Percentiles rank a stretch among this genome's conserved stretches.
phyloP scores from a whole-genome alignment of 2,888 invertebrate species.

The Caradrina clavipalpis region DNA sequence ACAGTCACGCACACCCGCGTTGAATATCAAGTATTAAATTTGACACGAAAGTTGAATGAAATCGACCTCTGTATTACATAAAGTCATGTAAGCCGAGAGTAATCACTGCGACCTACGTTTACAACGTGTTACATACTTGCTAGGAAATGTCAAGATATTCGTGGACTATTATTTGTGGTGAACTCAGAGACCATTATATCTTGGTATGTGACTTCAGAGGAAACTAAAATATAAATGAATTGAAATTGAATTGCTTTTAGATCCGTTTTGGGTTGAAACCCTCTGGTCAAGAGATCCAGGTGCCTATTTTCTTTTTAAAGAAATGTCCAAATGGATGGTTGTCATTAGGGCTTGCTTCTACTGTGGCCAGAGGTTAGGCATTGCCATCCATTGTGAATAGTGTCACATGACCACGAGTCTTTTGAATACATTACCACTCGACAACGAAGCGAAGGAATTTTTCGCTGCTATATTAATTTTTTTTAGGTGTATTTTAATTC shows the following conservation, averaged over 20 bases:
- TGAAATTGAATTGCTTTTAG: not conserved
- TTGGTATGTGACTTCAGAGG: not conserved
- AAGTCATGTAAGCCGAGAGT: constrained; percentile 31
- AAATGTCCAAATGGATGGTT: not conserved
- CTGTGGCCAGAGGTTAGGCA: not conserved
- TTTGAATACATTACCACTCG: too few species aligned
- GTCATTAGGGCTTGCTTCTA: not conserved
- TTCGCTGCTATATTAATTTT: too few species aligned
- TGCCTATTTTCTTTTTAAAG: not conserved
- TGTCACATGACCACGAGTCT: too few species aligned
- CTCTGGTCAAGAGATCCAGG: too few species aligned
- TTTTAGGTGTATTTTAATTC: too few species aligned
- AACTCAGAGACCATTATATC: constrained; percentile 11
- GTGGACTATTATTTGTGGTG: constrained; percentile 33
- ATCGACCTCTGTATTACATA: constrained; percentile 57
- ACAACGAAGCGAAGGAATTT: too few species aligned
- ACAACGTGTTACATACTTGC: constrained; percentile 39
- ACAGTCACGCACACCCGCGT: constrained; percentile 37
- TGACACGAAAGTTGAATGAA: constrained; percentile 53
- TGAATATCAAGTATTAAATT: constrained; percentile 52
- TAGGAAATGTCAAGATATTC: constrained; percentile 58
- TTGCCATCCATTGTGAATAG: too few species aligned
- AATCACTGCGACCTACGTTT: constrained; percentile 34
- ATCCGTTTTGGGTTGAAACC: not conserved
- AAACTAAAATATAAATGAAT: not conserved